phyloP scores from a whole-genome alignment of 2,113 vertebrate species.

The Vidua macroura region DNA sequence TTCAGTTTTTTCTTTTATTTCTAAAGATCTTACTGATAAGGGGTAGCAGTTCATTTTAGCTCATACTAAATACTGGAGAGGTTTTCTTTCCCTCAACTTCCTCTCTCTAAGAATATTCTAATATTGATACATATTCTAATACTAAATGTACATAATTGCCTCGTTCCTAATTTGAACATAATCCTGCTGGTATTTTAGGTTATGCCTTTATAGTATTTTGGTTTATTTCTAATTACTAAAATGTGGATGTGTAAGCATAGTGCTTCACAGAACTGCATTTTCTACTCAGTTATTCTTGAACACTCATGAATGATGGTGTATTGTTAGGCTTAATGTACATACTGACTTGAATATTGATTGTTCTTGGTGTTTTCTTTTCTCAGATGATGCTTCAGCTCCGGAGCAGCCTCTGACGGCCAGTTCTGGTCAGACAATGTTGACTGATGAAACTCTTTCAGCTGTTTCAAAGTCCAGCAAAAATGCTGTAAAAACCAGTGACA shows the following conservation, averaged over 20 bases:
- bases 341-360: background rate
- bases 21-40: background rate
- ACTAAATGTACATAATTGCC: background rate
- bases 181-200: background rate
- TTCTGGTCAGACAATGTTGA: conserved; percentile 48
- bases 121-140: background rate
- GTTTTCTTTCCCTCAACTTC: background rate
- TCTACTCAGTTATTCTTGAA: background rate
- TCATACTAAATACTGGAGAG: background rate
- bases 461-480: conserved; percentile 61
- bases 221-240: background rate
- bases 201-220: background rate
- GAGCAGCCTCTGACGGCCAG: conserved; percentile 73
- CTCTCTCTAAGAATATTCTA: background rate
- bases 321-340: background rate
- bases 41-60: background rate
- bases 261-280: background rate
- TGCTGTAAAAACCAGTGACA: conserved; percentile 26
- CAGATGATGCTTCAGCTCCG: conserved; percentile 78
- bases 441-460: conserved; percentile 31
- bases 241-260: background rate
- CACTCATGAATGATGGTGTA: background rate
- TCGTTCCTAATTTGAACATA: background rate
- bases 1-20: background rate
- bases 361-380: conserved; percentile 14